phyloP scores from a whole-genome alignment of 2,797 vertebrate species.

The Premnoplex brunnescens region DNA sequence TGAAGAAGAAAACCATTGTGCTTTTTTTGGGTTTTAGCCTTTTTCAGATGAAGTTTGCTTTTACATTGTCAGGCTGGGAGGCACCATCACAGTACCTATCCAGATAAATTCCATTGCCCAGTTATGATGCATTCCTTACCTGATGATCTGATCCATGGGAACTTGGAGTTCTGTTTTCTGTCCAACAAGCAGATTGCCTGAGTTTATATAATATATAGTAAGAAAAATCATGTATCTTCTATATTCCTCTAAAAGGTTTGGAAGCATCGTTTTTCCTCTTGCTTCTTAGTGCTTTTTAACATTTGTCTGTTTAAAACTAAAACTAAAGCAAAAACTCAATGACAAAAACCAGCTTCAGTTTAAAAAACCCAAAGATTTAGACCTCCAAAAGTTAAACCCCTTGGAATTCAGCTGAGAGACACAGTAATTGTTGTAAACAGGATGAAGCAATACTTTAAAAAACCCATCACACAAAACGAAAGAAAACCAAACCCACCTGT shows the following conservation, averaged over 20 bases:
- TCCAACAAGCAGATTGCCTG: not conserved
- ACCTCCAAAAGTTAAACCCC: not conserved
- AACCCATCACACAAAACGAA: not conserved
- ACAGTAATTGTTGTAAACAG: not conserved
- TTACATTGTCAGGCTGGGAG: not conserved
- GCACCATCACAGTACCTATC: not conserved
- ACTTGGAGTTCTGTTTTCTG: not conserved
- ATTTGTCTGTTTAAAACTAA: not conserved
- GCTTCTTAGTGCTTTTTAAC: not conserved
- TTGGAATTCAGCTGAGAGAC: not conserved
- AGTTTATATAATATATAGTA: not conserved
- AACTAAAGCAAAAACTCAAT: not conserved
- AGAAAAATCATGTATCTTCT: not conserved
- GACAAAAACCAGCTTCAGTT: not conserved
- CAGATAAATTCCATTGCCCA: not conserved
- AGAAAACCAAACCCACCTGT: not conserved
- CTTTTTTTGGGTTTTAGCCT: not conserved
- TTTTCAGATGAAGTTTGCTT: not conserved
- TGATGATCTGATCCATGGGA: not conserved
- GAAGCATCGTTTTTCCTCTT: not conserved
- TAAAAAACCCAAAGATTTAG: not conserved
- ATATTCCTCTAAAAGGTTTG: not conserved
- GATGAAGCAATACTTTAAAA: not conserved
- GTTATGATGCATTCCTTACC: not conserved
- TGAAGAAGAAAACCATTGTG: not conserved